Conservation (phyloP, 2,113 vertebrate genomes). For the Lipotes vexillifer region DNA sequence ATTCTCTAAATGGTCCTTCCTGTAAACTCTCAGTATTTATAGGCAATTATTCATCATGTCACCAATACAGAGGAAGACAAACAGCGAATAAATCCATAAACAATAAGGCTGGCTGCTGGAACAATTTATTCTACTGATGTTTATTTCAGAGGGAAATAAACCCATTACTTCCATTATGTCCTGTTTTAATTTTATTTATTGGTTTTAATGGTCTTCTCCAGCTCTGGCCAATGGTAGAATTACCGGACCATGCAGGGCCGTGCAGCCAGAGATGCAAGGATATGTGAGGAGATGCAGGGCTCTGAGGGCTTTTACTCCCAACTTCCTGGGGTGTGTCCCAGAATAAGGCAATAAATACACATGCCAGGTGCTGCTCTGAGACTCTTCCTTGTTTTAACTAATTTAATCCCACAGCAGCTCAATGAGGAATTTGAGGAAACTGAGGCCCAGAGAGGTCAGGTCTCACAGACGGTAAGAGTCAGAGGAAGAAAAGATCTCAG, state of each 20-base stretch:
- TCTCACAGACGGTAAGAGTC: not conserved
- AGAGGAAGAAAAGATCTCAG: not conserved
- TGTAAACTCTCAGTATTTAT: not conserved
- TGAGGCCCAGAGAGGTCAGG: not conserved
- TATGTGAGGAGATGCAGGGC: rapidly evolving
- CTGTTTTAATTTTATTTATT: slow-evolving; percentile 47
- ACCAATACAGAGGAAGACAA: slow-evolving; percentile 42
- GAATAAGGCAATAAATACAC: not conserved
- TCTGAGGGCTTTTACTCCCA: not conserved
- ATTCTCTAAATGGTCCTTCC: not conserved
- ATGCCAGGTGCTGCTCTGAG: not conserved
- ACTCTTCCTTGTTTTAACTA: not conserved
- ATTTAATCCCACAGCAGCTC: not conserved
- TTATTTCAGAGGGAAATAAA: slow-evolving; percentile 65
- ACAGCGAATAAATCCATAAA: slow-evolving; percentile 39
- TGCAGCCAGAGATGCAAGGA: not conserved
- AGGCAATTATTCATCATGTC: slow-evolving; percentile 37
- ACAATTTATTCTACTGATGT: slow-evolving; percentile 3
- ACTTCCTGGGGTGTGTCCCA: not conserved
- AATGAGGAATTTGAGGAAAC: not conserved
- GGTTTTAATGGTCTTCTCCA: not conserved
- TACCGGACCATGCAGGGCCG: not conserved
- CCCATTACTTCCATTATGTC: slow-evolving; percentile 28
- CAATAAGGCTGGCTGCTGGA: not conserved
- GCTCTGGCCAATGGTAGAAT: not conserved